These are phyloP conservation scores for Ecdyonurus torrentis DNA, from an alignment of 2,888 invertebrate genomes.

Conservation along the genomic window DNA sequence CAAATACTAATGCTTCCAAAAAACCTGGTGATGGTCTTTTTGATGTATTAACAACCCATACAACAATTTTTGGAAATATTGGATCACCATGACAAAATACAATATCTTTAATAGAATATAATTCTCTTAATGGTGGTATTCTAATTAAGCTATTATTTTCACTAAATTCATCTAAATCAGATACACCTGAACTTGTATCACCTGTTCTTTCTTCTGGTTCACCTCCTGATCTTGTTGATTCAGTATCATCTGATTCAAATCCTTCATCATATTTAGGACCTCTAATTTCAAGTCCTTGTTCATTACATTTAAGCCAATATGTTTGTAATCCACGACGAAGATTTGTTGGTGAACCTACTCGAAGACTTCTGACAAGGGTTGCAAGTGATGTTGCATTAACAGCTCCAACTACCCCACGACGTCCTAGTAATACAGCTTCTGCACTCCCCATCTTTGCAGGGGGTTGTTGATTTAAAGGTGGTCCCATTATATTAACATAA, in stretches of 20 bases:
- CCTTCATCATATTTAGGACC: conserved; percentile 24
- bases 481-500: neutral
- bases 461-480: neutral
- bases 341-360: neutral
- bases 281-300: conserved; percentile 3
- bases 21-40: conserved; percentile 9
- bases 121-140: conserved; percentile 7
- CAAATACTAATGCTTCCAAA: conserved; percentile 20
- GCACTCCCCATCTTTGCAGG: neutral
- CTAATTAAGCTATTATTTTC: neutral
- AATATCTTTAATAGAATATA: conserved; percentile 18
- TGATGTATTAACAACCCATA: conserved; percentile 19
- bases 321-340: neutral
- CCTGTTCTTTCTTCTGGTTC: conserved; percentile 3
- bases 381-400: conserved; percentile 5
- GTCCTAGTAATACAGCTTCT: conserved; percentile 3
- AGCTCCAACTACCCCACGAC: conserved; percentile 5
- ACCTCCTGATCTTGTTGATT: conserved; percentile 9
- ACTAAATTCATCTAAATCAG: conserved; percentile 3
- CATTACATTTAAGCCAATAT: conserved; percentile 2
- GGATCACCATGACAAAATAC: conserved; percentile 22
- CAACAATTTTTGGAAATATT: conserved; percentile 19
- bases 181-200: conserved; percentile 1
- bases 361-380: conserved; percentile 2
- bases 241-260: conserved; percentile 27